Evolutionary conservation across 2,888 invertebrate species (phyloP).

Genomic region (Lottia gigantea): DNA sequence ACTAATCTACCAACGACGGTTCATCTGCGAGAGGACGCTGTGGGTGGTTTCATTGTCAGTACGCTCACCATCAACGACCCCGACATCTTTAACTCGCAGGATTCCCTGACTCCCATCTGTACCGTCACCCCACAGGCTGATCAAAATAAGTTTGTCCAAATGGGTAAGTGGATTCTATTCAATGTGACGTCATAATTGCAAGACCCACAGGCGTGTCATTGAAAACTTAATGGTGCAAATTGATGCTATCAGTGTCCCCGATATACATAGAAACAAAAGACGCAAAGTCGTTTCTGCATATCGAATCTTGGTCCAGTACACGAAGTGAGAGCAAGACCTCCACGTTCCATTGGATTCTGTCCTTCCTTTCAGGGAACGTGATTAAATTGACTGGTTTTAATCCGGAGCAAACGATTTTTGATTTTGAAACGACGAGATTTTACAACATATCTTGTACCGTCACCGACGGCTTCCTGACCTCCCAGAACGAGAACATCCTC

Average conservation of each 20-base stretch:
- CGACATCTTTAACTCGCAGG: not conserved
- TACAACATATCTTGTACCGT: slow-evolving; percentile 3
- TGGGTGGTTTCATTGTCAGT: slow-evolving; percentile 1
- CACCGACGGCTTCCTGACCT: slow-evolving; percentile 16
- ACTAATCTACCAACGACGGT: slow-evolving; percentile 12
- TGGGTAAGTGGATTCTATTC: not conserved
- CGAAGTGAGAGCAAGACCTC: no score
- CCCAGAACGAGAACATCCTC: slow-evolving; percentile 27
- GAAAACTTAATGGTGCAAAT: no score
- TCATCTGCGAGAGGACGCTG: slow-evolving; percentile 10
- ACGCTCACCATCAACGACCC: slow-evolving; percentile 5
- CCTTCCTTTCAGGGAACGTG: not conserved
- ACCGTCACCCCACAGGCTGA: slow-evolving; percentile 1
- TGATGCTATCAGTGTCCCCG: no score
- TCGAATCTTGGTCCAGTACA: no score
- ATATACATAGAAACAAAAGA: no score
- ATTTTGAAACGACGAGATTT: not conserved
- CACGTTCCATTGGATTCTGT: no score
- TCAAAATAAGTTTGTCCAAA: slow-evolving; percentile 8
- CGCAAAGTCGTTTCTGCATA: no score
- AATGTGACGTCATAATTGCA: no score
- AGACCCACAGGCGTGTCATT: no score
- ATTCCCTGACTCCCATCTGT: slow-evolving; percentile 4
- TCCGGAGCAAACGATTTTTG: not conserved
- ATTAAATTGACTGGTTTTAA: not conserved